These are phyloP conservation scores for Campylorhamphus procurvoides DNA, from an alignment of 2,113 vertebrate species.

Conservation along the genomic window DNA sequence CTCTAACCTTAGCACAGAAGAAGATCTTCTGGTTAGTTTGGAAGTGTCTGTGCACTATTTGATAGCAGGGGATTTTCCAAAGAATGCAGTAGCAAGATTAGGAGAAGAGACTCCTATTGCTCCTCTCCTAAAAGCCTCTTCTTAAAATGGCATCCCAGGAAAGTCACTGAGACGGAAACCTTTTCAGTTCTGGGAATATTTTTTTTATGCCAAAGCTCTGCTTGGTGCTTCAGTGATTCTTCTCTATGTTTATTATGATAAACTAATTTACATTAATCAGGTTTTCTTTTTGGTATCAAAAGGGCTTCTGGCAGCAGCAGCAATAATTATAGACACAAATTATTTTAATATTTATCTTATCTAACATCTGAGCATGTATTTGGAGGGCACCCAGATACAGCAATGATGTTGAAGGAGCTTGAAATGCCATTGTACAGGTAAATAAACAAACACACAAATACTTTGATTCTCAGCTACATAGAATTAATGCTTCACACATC, in stretches of 20 bases:
- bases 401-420: constrained; percentile 5
- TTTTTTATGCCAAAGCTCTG: background rate
- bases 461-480: constrained; percentile 12
- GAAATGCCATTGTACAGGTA: constrained; percentile 40
- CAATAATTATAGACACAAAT: constrained; percentile 24
- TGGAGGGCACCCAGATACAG: constrained; percentile 41
- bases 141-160: background rate
- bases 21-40: background rate
- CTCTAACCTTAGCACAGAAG: background rate
- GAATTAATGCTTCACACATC: background rate
- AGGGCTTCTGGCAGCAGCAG: constrained; percentile 15
- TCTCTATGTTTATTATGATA: background rate
- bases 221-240: background rate
- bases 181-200: background rate
- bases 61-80: background rate
- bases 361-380: constrained; percentile 38
- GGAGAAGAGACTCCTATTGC: rapidly evolving
- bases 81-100: background rate
- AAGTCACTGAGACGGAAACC: background rate
- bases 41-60: background rate
- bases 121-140: background rate
- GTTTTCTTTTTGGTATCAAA: constrained; percentile 35
- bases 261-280: background rate
- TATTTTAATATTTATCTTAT: constrained; percentile 61
- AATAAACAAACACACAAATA: constrained; percentile 45